Conservation (phyloP, 2,797 vertebrate genomes). For the Anguilla megastoma region DNA sequence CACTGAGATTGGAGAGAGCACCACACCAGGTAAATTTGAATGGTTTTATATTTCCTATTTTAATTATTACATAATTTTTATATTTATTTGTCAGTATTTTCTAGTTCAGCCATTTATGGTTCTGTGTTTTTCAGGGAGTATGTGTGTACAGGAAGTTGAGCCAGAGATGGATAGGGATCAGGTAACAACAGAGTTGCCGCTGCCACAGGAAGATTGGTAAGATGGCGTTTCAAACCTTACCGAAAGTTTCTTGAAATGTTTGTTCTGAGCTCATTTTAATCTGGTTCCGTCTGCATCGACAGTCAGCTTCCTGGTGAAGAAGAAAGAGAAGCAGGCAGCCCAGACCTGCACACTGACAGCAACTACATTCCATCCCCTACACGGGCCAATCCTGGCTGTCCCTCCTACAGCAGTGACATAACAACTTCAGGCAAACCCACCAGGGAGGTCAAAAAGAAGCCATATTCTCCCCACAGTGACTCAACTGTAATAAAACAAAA, state of each 20-base stretch:
- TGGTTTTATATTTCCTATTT: not conserved
- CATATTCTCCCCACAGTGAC: conserved; percentile 4
- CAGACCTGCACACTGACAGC: not conserved
- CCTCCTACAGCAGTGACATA: not conserved
- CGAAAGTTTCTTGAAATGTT: not conserved
- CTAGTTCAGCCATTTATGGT: not conserved
- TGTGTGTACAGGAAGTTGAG: not conserved
- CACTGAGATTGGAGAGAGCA: not conserved
- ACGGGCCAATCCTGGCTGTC: conserved; percentile 3
- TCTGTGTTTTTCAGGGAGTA: conserved; percentile 19
- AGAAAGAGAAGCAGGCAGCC: conserved; percentile 11
- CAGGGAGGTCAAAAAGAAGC: not conserved
- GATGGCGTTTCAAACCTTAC: not conserved
- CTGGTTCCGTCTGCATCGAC: not conserved
- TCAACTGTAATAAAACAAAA: conserved; percentile 18
- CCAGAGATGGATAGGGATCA: conserved; percentile 36
- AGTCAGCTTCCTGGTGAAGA: conserved; percentile 6
- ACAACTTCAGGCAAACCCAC: not conserved
- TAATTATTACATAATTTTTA: not conserved
- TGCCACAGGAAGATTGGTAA: conserved; percentile 36
- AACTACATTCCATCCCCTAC: not conserved
- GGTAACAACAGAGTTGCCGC: not conserved
- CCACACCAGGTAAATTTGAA: conserved; percentile 20
- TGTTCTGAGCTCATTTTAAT: not conserved
- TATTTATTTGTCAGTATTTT: not conserved